These are phyloP conservation scores for Chaetophractus vellerosus DNA, from an alignment of 2,797 vertebrate species.

Conservation along the genomic window DNA sequence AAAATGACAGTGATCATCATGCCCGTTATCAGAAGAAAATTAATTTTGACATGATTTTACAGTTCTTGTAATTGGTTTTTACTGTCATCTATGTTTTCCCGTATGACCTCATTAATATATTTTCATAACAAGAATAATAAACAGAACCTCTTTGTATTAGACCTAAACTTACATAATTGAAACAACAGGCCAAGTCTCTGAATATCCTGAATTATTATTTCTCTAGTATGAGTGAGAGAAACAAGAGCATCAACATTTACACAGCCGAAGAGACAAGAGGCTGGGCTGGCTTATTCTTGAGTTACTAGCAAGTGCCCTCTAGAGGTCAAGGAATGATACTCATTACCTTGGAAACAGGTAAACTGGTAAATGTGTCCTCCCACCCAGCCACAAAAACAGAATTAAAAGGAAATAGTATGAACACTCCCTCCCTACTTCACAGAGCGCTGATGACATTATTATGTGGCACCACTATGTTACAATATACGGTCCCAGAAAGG, in stretches of 20 bases:
- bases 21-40: conserved; percentile 48
- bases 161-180: conserved; percentile 27
- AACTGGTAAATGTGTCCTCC: neutral
- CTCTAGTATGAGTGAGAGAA: neutral
- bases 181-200: conserved; percentile 13
- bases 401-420: neutral
- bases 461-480: neutral
- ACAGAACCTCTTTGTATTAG: conserved; percentile 45
- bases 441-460: neutral
- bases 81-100: conserved; percentile 38
- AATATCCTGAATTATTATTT: neutral
- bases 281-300: neutral
- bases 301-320: neutral
- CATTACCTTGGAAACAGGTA: conserved; percentile 27
- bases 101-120: conserved; percentile 45
- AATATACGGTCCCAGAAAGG: neutral
- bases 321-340: neutral
- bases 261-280: neutral
- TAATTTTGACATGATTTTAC: conserved; percentile 69
- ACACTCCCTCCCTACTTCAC: neutral
- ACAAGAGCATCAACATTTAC: neutral
- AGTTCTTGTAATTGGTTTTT: conserved; percentile 54
- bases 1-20: conserved; percentile 60
- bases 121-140: conserved; percentile 45
- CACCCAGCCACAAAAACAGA: neutral